Percentiles rank a stretch among this genome's conserved stretches.
These are phyloP conservation scores for Harpagifer antarcticus DNA, from an alignment of 2,797 vertebrate species.

Conservation along the genomic window DNA sequence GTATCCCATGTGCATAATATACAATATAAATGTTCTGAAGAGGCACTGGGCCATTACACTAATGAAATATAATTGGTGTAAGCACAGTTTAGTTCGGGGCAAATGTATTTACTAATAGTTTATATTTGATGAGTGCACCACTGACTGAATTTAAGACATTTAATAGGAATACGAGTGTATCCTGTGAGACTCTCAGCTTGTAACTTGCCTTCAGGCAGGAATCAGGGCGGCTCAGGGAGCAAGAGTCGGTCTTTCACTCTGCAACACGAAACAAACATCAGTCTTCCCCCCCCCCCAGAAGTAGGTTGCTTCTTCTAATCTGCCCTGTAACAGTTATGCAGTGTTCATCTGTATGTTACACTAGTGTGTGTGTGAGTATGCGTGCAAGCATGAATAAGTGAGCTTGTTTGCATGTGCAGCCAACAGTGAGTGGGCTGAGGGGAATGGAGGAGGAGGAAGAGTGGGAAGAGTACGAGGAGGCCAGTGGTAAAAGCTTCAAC, in stretches of 20 bases:
- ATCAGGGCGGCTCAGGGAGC: slow-evolving; percentile 65
- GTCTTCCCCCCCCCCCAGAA: slow-evolving; percentile 73
- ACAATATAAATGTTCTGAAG: slow-evolving; percentile 1
- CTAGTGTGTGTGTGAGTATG: neutral
- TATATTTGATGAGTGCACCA: slow-evolving; percentile 1
- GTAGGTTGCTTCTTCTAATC: slow-evolving; percentile 80
- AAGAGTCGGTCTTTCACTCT: slow-evolving; percentile 65
- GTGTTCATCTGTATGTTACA: slow-evolving; percentile 51
- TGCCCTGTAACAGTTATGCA: slow-evolving; percentile 84
- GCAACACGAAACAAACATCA: slow-evolving; percentile 69
- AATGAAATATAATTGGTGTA: slow-evolving; percentile 32
- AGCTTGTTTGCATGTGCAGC: slow-evolving; percentile 77
- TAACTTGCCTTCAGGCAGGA: slow-evolving; percentile 66
- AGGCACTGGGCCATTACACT: slow-evolving; percentile 15
- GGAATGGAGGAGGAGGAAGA: slow-evolving; percentile 59
- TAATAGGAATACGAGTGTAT: slow-evolving; percentile 33
- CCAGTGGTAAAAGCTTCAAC: slow-evolving; percentile 80
- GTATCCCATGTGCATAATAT: slow-evolving; percentile 21
- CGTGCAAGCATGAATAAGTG: slow-evolving; percentile 72
- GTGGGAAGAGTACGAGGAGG: slow-evolving; percentile 67
- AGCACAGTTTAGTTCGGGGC: slow-evolving; percentile 27
- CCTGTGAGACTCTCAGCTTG: slow-evolving; percentile 47
- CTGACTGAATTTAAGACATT: slow-evolving; percentile 36
- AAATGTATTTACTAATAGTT: slow-evolving; percentile 50
- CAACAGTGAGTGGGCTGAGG: slow-evolving; percentile 75